Evolutionary conservation across 37 sponge, comb jelly and placozoan species (phyloP).

Genomic region (Crambe crambe): DNA sequence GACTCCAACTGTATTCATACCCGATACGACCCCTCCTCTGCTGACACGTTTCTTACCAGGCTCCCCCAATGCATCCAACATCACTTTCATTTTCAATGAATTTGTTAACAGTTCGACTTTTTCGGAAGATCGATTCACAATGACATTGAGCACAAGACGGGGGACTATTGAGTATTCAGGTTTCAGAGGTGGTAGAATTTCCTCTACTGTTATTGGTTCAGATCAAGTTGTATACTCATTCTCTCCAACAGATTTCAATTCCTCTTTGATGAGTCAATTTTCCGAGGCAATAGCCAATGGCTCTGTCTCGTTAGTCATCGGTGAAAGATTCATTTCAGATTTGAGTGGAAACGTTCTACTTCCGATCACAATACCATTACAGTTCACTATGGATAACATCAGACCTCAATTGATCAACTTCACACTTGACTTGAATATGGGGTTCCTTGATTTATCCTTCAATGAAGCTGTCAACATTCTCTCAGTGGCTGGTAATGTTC

Average conservation of each 20-base stretch:
- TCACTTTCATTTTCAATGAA: conserved; percentile 19
- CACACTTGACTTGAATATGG: not conserved
- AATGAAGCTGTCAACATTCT: not conserved
- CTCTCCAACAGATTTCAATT: not conserved
- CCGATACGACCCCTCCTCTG: conserved; percentile 14
- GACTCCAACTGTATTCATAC: not conserved
- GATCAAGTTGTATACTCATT: not conserved
- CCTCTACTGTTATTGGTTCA: not conserved
- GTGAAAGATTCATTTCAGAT: not conserved
- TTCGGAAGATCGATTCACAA: not conserved
- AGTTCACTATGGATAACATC: conserved; percentile 10
- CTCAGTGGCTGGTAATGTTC: not conserved
- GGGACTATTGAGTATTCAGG: not conserved
- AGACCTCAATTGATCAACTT: not conserved
- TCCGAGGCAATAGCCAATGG: conserved; percentile 3
- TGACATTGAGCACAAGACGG: not conserved
- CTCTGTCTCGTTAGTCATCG: not conserved
- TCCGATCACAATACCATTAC: not conserved
- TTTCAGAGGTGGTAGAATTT: conserved; percentile 9
- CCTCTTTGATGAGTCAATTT: not conserved
- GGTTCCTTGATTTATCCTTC: conserved; percentile 2
- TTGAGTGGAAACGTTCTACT: conserved; percentile 5
- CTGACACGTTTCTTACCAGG: conserved; percentile 7
- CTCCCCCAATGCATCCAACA: not conserved
- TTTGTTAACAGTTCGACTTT: conserved; percentile 11